Percentiles rank a stretch among this genome's conserved stretches.
These are phyloP conservation scores for Bujurquina vittata DNA, from an alignment of 2,113 vertebrate genomes.

Conservation along the genomic window DNA sequence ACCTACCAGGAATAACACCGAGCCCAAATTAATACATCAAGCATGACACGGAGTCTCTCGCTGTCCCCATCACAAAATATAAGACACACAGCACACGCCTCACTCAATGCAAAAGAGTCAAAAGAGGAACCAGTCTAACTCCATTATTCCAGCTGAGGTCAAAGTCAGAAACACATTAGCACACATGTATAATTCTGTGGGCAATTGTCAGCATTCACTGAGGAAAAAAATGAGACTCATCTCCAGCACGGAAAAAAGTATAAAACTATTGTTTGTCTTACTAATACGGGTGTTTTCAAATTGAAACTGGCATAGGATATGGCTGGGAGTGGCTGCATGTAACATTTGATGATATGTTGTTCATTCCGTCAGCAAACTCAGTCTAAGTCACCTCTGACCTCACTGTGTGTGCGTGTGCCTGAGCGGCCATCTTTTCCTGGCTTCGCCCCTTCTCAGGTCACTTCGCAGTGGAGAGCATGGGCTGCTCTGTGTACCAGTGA, in stretches of 20 bases:
- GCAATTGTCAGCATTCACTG: constrained; percentile 5
- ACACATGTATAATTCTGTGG: constrained; percentile 19
- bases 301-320: constrained; percentile 45
- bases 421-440: constrained; percentile 44
- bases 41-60: constrained; percentile 27
- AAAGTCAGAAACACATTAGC: constrained; percentile 22
- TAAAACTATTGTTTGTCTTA: neutral
- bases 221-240: constrained; percentile 15
- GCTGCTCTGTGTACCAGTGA: constrained; percentile 84
- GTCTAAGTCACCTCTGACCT: constrained; percentile 51
- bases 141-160: constrained; percentile 17
- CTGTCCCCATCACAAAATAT: constrained; percentile 29
- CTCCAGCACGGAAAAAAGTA: constrained; percentile 33
- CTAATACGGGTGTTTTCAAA: constrained; percentile 10
- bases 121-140: constrained; percentile 27
- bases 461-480: constrained; percentile 76
- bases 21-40: constrained; percentile 43
- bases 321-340: constrained; percentile 52
- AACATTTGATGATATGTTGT: constrained; percentile 55
- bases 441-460: constrained; percentile 45
- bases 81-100: constrained; percentile 44
- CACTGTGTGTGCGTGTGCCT: constrained; percentile 55
- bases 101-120: constrained; percentile 39
- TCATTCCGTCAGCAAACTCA: constrained; percentile 34
- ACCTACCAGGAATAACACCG: constrained; percentile 40